These are phyloP conservation scores for Bugula neritina DNA, from an alignment of 2,888 invertebrate species.

Conservation along the genomic window DNA sequence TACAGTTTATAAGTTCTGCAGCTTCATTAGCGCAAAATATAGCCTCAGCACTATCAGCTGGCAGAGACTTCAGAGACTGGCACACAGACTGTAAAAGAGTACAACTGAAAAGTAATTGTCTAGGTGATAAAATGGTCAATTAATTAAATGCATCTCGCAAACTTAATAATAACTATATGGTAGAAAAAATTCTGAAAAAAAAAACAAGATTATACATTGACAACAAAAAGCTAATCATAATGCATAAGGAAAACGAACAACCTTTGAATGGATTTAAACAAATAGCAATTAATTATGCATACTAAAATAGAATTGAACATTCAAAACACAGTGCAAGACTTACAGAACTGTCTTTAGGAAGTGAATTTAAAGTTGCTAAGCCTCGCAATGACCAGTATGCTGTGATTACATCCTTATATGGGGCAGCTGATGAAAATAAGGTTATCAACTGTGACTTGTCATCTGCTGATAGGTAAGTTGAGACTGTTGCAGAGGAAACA, in stretches of 20 bases:
- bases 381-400: slow-evolving; percentile 72
- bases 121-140: no score
- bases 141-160: no score
- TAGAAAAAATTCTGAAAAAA: no score
- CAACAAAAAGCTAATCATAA: no score
- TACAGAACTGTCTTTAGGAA: slow-evolving; percentile 56
- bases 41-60: neutral
- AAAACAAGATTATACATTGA: no score
- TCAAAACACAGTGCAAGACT: no score
- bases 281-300: no score
- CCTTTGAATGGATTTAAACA: no score
- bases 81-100: slow-evolving; percentile 3
- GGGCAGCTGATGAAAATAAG: slow-evolving; percentile 49
- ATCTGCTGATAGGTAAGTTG: slow-evolving; percentile 48
- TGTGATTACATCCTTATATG: slow-evolving; percentile 51
- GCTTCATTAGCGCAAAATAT: neutral
- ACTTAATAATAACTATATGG: no score
- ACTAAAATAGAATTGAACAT: no score
- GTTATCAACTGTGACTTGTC: slow-evolving; percentile 48
- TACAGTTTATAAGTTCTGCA: neutral
- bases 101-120: neutral
- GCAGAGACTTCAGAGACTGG: slow-evolving; percentile 35
- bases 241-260: no score
- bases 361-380: slow-evolving; percentile 63
- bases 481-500: slow-evolving; percentile 47